phyloP scores from a whole-genome alignment of 1,140 invertebrate species.

The Leptonema lineaticorne region DNA sequence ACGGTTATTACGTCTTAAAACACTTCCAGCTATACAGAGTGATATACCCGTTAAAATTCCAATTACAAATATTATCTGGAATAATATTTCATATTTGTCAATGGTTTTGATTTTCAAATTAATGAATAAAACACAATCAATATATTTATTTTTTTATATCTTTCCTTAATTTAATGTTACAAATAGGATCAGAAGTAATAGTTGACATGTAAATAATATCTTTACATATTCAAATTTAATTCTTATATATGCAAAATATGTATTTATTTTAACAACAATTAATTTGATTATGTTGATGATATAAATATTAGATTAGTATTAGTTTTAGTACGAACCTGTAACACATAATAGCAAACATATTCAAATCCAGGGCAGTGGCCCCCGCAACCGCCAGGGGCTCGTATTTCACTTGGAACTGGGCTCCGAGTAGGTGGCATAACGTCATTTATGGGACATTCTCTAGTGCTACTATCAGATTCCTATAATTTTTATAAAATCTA shows the following conservation, averaged over 20 bases:
- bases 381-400: slow-evolving; percentile 61
- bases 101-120: no score
- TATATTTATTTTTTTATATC: no score
- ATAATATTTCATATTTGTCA: no score
- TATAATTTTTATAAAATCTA: neutral
- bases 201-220: no score
- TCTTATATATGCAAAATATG: no score
- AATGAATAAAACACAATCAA: no score
- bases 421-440: slow-evolving; percentile 53
- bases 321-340: slow-evolving; percentile 58
- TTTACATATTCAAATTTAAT: no score
- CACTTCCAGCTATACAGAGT: slow-evolving; percentile 61
- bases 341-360: slow-evolving; percentile 66
- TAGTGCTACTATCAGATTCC: slow-evolving; percentile 33
- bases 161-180: no score
- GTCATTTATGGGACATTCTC: slow-evolving; percentile 44
- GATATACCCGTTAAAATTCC: slow-evolving; percentile 63
- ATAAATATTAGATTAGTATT: neutral
- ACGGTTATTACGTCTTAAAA: slow-evolving; percentile 57
- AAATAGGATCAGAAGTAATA: no score
- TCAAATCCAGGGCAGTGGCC: slow-evolving; percentile 66
- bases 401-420: slow-evolving; percentile 44
- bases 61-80: slow-evolving; percentile 63
- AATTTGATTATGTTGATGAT: no score
- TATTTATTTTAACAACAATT: no score